Evolutionary conservation across 2,888 invertebrate genomes (phyloP).

Genomic region (Cephus rjabovi): DNA sequence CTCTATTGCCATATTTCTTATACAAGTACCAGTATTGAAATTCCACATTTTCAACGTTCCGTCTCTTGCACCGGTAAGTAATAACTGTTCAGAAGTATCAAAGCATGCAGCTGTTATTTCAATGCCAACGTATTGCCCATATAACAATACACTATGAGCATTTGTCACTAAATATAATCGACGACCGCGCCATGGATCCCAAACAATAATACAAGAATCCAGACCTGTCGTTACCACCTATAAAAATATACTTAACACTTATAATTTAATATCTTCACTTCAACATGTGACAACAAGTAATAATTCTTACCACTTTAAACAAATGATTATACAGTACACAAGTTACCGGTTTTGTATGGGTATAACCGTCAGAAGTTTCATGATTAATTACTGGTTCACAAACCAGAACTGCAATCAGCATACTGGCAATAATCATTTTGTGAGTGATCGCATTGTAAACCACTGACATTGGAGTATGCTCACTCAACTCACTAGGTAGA

Average conservation of each 20-base stretch:
- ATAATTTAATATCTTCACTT: neutral
- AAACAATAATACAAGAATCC: slow-evolving; percentile 85
- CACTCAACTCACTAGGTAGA: slow-evolving; percentile 73
- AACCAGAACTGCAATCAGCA: slow-evolving; percentile 74
- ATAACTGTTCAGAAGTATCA: slow-evolving; percentile 78
- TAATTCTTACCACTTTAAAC: slow-evolving; percentile 70
- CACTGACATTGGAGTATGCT: slow-evolving; percentile 72
- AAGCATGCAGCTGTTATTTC: slow-evolving; percentile 84
- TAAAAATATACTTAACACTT: slow-evolving; percentile 21
- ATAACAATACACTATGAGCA: slow-evolving; percentile 76
- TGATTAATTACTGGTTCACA: slow-evolving; percentile 76
- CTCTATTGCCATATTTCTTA: slow-evolving; percentile 76
- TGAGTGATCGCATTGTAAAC: slow-evolving; percentile 77
- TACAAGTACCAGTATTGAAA: slow-evolving; percentile 82
- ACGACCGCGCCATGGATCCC: slow-evolving; percentile 81
- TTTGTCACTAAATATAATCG: slow-evolving; percentile 76
- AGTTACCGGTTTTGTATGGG: slow-evolving; percentile 77
- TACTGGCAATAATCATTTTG: slow-evolving; percentile 75
- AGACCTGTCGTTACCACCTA: slow-evolving; percentile 80
- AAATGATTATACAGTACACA: slow-evolving; percentile 81
- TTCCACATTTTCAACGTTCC: slow-evolving; percentile 88
- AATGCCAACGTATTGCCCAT: slow-evolving; percentile 75
- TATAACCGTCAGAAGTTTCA: slow-evolving; percentile 79
- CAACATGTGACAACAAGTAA: neutral
- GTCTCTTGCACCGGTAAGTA: slow-evolving; percentile 83